Evolutionary conservation across 2,888 invertebrate species (phyloP).

Genomic region (Eristalinus aeneus): DNA sequence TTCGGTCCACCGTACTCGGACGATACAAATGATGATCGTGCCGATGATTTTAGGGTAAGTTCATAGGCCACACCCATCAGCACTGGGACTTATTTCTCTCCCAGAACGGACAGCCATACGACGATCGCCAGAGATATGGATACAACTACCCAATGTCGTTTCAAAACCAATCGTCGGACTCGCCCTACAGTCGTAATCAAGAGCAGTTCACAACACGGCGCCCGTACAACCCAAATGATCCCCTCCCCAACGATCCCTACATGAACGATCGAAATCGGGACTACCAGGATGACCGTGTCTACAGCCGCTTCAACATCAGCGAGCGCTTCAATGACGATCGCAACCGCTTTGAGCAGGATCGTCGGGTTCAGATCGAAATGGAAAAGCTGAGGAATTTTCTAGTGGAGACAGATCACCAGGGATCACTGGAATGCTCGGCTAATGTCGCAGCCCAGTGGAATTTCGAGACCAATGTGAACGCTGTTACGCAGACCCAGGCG

Average conservation of each 20-base stretch:
- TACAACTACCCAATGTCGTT: conserved; percentile 31
- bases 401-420: conserved; percentile 87
- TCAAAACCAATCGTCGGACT: conserved; percentile 75
- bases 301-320: conserved; percentile 74
- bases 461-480: conserved; percentile 93
- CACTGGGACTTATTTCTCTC: background rate
- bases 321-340: conserved; percentile 79
- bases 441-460: conserved; percentile 95
- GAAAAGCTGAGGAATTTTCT: conserved; percentile 82
- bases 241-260: conserved; percentile 2
- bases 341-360: conserved; percentile 81
- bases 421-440: conserved; percentile 90
- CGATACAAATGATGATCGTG: conserved; percentile 76
- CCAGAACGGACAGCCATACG: conserved; percentile 78
- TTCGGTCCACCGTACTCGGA: conserved; percentile 79
- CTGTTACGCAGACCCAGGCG: conserved; percentile 90
- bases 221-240: conserved; percentile 66
- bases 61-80: too few species aligned
- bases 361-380: conserved; percentile 77
- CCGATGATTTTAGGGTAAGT: conserved; percentile 79
- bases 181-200: conserved; percentile 75
- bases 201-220: conserved; percentile 36
- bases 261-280: conserved; percentile 62
- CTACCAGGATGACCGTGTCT: conserved; percentile 5
- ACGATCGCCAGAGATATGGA: conserved; percentile 75